A percentile compares a stretch with the other conserved stretches of the same genome.
Evolutionary conservation across 1,140 invertebrate genomes (phyloP).

Genomic region (Ceratina calcarata): DNA sequence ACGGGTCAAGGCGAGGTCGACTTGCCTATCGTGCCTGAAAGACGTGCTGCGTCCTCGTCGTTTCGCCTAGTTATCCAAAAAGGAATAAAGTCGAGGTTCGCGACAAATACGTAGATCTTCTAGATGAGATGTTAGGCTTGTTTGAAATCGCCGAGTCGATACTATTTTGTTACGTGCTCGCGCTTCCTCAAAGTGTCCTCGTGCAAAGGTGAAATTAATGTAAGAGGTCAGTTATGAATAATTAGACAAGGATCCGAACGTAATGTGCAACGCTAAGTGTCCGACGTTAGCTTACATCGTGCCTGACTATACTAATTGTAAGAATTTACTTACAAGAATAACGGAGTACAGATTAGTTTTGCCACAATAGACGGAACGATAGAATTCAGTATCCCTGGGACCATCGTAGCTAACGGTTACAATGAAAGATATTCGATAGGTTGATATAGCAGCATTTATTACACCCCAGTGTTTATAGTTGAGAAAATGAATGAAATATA

Average conservation of each 20-base stretch:
- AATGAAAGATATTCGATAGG: slow-evolving; percentile 22
- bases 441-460: slow-evolving; percentile 41
- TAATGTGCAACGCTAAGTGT: not conserved
- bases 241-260: not conserved
- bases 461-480: slow-evolving; percentile 33
- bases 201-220: not conserved
- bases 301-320: slow-evolving; percentile 36
- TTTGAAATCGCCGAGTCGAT: not conserved
- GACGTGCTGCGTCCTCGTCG: not conserved
- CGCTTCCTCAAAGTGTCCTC: not conserved
- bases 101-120: not conserved
- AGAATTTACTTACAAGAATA: slow-evolving; percentile 9
- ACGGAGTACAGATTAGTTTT: slow-evolving; percentile 21
- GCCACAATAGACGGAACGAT: not conserved
- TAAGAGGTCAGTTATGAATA: slow-evolving; percentile 8
- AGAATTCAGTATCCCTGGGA: slow-evolving; percentile 31
- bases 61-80: not conserved
- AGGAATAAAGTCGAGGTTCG: not conserved
- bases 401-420: slow-evolving; percentile 20
- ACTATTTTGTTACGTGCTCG: slow-evolving; percentile 32
- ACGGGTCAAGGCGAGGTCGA: not conserved
- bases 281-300: slow-evolving; percentile 33
- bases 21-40: not conserved
- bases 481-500: slow-evolving; percentile 25
- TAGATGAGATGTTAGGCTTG: slow-evolving; percentile 7